These are phyloP conservation scores for Labeo calbasu DNA, from an alignment of 2,797 vertebrate genomes.

Conservation along the genomic window DNA sequence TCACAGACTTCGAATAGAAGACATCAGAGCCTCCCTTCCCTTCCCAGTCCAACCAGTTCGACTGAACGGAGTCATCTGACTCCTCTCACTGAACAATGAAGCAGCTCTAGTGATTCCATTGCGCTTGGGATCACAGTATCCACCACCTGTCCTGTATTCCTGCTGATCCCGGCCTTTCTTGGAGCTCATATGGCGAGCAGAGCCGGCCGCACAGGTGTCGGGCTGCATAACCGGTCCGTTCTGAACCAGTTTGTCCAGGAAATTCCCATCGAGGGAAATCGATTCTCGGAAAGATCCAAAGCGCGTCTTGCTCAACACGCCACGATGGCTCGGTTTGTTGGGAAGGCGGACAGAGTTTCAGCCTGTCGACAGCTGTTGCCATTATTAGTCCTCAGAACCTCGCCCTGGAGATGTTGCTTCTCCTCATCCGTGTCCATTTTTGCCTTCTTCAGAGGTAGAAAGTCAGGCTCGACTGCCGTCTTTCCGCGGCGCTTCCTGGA, in stretches of 20 bases:
- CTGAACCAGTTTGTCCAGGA: constrained; percentile 38
- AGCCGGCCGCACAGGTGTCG: background rate
- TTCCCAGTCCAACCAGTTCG: constrained; percentile 16
- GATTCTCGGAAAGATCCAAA: background rate
- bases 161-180: constrained; percentile 8
- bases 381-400: constrained; percentile 40
- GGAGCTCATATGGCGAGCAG: constrained; percentile 14
- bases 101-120: background rate
- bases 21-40: background rate
- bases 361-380: constrained; percentile 66
- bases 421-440: constrained; percentile 81
- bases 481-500: constrained; percentile 83
- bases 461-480: constrained; percentile 76
- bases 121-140: constrained; percentile 9
- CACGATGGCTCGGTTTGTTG: constrained; percentile 70
- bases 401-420: constrained; percentile 61
- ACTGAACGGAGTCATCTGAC: constrained; percentile 12
- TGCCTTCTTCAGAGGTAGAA: constrained; percentile 86
- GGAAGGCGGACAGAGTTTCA: constrained; percentile 65
- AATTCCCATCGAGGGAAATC: constrained; percentile 20
- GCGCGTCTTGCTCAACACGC: constrained; percentile 72
- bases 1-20: background rate
- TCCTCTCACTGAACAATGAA: constrained; percentile 26
- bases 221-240: constrained; percentile 31
- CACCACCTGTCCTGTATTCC: constrained; percentile 20